Evolutionary conservation across 2,888 invertebrate species (phyloP).

Genomic region (Lathronympha strigana): DNA sequence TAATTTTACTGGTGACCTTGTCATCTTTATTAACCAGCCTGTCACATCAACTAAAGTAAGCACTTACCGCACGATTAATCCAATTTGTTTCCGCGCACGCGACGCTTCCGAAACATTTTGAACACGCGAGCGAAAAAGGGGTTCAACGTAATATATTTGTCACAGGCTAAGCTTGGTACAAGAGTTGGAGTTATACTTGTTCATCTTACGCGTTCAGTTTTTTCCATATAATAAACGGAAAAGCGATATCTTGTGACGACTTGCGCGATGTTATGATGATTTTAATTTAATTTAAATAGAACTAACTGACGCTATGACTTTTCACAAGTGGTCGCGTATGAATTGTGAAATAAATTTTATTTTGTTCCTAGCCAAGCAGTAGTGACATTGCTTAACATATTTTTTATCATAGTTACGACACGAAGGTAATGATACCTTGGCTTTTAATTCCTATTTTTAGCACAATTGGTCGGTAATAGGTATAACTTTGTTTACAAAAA

Average conservation of each 20-base stretch:
- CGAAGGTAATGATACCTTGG: too few species aligned
- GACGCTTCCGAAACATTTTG: slow-evolving; percentile 28
- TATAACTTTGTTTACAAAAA: slow-evolving; percentile 22
- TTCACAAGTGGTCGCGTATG: too few species aligned
- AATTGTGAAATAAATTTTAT: too few species aligned
- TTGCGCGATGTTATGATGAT: too few species aligned
- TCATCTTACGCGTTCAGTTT: background rate
- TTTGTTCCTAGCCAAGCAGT: too few species aligned
- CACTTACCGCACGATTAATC: slow-evolving; percentile 25
- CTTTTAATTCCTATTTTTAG: background rate
- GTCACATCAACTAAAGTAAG: slow-evolving; percentile 29
- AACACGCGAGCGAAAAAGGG: slow-evolving; percentile 25
- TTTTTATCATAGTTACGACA: too few species aligned
- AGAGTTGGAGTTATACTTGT: background rate
- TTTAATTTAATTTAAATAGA: too few species aligned
- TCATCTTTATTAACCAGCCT: slow-evolving; percentile 29
- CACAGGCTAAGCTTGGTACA: background rate
- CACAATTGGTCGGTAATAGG: slow-evolving; percentile 1
- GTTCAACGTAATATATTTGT: slow-evolving; percentile 11
- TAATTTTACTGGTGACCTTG: background rate
- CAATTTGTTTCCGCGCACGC: slow-evolving; percentile 24
- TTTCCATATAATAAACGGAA: too few species aligned
- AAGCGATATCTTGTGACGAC: too few species aligned
- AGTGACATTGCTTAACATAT: too few species aligned
- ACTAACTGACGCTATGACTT: too few species aligned